Percentiles rank a stretch among this genome's conserved stretches.
Conservation (phyloP, 1,140 invertebrate genomes). For the Ceratina australensis region DNA sequence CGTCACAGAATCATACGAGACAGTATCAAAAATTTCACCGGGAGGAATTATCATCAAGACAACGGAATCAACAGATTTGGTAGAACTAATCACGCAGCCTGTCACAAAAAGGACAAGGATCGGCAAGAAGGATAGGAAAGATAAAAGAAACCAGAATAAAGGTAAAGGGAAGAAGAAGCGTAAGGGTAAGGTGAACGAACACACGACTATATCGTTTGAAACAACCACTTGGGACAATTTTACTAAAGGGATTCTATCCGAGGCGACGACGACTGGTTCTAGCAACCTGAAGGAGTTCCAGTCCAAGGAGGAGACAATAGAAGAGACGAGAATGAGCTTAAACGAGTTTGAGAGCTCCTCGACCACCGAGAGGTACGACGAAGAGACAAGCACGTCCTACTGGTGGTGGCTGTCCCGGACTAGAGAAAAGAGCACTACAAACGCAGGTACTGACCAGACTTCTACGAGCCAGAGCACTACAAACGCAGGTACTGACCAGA, state of each 20-base stretch:
- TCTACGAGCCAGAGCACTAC: no score
- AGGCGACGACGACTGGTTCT: not conserved
- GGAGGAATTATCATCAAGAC: no score
- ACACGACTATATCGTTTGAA: not conserved
- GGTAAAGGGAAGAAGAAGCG: not conserved
- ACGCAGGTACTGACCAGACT: no score
- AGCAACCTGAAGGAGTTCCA: not conserved
- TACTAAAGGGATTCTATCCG: not conserved
- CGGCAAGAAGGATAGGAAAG: not conserved
- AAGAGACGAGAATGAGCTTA: no score
- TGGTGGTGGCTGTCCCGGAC: not conserved
- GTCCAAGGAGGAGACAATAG: not conserved
- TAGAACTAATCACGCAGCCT: not conserved
- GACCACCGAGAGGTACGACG: not conserved
- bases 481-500: no score
- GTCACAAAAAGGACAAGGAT: slow-evolving; percentile 8
- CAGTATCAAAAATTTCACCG: no score
- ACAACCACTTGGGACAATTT: not conserved
- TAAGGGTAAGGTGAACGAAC: not conserved
- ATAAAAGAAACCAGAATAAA: not conserved
- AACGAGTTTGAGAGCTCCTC: not conserved
- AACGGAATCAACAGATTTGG: slow-evolving; percentile 2
- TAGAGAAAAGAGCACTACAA: no score
- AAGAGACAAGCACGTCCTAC: not conserved
- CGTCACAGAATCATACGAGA: not conserved